Evolutionary conservation across 2,888 invertebrate genomes (phyloP).

Genomic region (Drosophila birchii): DNA sequence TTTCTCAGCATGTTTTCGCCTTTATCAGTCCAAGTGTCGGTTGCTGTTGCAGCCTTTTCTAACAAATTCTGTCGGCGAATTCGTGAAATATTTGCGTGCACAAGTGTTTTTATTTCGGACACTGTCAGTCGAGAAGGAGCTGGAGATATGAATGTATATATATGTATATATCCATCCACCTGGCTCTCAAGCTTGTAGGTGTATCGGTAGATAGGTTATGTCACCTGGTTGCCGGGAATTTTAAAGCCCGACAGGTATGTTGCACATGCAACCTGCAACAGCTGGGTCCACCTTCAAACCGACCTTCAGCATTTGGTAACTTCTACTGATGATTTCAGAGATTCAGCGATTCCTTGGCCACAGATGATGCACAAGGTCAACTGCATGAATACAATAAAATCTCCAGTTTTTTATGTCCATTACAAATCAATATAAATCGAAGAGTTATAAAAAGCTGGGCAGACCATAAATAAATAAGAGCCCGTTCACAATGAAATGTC

Average conservation of each 20-base stretch:
- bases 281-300: conserved; percentile 41
- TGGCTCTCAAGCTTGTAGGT: conserved; percentile 21
- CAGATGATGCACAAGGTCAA: conserved; percentile 73
- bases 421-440: conserved; percentile 79
- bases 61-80: conserved; percentile 72
- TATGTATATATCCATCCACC: conserved; percentile 16
- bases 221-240: conserved; percentile 29
- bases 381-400: conserved; percentile 58
- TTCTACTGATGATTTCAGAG: conserved; percentile 56
- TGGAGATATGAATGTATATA: not conserved
- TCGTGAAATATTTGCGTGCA: conserved; percentile 74
- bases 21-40: conserved; percentile 37
- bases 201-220: conserved; percentile 21
- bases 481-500: conserved; percentile 73
- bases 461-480: conserved; percentile 75
- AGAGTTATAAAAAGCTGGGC: conserved; percentile 75
- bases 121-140: conserved; percentile 8
- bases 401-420: conserved; percentile 61
- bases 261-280: conserved; percentile 34
- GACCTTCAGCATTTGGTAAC: conserved; percentile 74
- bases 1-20: conserved; percentile 38
- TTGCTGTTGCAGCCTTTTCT: conserved; percentile 62
- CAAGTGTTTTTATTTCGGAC: conserved; percentile 62
- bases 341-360: conserved; percentile 52
- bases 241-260: conserved; percentile 28